These are phyloP conservation scores for Gastrophryne carolinensis DNA, from an alignment of 2,797 vertebrate species.

Conservation along the genomic window DNA sequence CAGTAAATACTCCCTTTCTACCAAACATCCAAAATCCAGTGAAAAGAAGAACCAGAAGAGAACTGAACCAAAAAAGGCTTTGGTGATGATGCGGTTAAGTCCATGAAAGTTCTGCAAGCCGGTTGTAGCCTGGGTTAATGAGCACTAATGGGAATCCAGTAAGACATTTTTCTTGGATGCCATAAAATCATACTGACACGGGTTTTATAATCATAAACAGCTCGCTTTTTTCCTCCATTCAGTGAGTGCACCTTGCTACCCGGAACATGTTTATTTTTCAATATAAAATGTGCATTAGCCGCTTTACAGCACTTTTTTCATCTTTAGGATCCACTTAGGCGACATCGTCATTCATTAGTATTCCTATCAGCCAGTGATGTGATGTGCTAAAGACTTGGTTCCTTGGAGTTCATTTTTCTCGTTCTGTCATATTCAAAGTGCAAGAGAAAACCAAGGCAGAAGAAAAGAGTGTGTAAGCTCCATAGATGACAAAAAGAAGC, in stretches of 20 bases:
- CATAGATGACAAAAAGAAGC: conserved; percentile 24
- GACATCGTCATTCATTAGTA: conserved; percentile 20
- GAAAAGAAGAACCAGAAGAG: too few relatives aligned
- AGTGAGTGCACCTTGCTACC: conserved; percentile 2
- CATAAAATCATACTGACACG: too few relatives aligned
- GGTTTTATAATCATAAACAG: too few relatives aligned
- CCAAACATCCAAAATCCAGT: too few relatives aligned
- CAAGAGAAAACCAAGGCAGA: conserved; percentile 10
- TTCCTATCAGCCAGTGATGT: conserved; percentile 23
- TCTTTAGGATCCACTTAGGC: neutral
- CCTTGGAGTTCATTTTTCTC: conserved; percentile 34
- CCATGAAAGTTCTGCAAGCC: too few relatives aligned
- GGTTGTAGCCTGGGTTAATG: too few relatives aligned
- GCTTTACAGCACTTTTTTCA: neutral
- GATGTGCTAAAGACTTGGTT: conserved; percentile 10
- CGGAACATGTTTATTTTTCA: conserved; percentile 5
- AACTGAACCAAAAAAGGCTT: too few relatives aligned
- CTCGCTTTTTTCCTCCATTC: neutral
- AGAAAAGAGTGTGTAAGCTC: conserved; percentile 8
- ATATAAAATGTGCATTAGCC: conserved; percentile 17
- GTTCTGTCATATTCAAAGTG: conserved; percentile 33
- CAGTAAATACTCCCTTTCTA: too few relatives aligned
- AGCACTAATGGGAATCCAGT: too few relatives aligned
- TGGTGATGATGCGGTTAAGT: too few relatives aligned
- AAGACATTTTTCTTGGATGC: too few relatives aligned